Evolutionary conservation across 2,113 vertebrate species (phyloP).

Genomic region (human): GRCh38 chr4:146591501-146592000

Average conservation of each 20-base stretch:
- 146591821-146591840: not conserved
- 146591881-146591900: not conserved
- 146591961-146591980: not conserved
- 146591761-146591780: not conserved
- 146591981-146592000: conserved; percentile 41
- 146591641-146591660: too few species aligned
- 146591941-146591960: not conserved
- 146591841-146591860: not conserved
- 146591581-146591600: not conserved
- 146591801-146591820: not conserved
- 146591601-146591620: not conserved
- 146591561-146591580: not conserved
- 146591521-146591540: not conserved
- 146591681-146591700: not conserved
- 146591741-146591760: not conserved
- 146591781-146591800: not conserved
- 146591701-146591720: not conserved
- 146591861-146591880: not conserved
- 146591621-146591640: not conserved
- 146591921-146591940: not conserved
- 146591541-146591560: not conserved
- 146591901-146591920: not conserved
- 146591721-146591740: not conserved
- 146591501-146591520: not conserved
- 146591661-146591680: too few species aligned